phyloP scores from a whole-genome alignment of 2,888 invertebrate species.

The Siphlonurus alternatus region DNA sequence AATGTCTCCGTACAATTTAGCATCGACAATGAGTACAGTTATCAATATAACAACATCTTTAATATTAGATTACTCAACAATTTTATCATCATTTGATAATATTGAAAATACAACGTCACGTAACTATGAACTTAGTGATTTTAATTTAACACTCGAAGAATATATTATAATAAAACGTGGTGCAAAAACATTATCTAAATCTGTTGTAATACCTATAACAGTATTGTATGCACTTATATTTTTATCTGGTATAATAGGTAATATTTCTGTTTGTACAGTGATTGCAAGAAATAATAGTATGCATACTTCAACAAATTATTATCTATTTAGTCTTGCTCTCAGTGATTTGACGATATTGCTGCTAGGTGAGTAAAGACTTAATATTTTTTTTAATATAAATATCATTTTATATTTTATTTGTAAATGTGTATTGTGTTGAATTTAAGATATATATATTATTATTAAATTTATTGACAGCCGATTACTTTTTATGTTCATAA shows the following conservation, averaged over 20 bases:
- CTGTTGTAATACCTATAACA: constrained; percentile 37
- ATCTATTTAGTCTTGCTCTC: constrained; percentile 72
- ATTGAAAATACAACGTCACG: no score
- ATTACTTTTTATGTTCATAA: no score
- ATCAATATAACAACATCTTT: no score
- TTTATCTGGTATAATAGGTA: constrained; percentile 68
- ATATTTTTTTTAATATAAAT: no score
- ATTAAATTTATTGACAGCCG: no score
- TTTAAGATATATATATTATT: no score
- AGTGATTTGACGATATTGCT: constrained; percentile 67
- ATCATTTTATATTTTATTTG: not conserved
- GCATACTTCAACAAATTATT: constrained; percentile 86
- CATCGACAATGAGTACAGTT: no score
- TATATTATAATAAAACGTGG: constrained; percentile 41
- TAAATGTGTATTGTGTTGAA: not conserved
- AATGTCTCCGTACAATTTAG: no score
- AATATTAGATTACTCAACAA: no score
- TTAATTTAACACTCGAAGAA: constrained; percentile 42
- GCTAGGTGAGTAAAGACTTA: constrained; percentile 56
- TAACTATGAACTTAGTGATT: no score
- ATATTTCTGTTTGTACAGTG: constrained; percentile 68
- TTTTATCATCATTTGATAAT: no score
- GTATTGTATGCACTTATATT: constrained; percentile 59
- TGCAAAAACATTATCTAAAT: constrained; percentile 39
- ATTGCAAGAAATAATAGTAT: constrained; percentile 63